Evolutionary conservation across 2,113 vertebrate species (phyloP).

Genomic region (Piaya cayana): DNA sequence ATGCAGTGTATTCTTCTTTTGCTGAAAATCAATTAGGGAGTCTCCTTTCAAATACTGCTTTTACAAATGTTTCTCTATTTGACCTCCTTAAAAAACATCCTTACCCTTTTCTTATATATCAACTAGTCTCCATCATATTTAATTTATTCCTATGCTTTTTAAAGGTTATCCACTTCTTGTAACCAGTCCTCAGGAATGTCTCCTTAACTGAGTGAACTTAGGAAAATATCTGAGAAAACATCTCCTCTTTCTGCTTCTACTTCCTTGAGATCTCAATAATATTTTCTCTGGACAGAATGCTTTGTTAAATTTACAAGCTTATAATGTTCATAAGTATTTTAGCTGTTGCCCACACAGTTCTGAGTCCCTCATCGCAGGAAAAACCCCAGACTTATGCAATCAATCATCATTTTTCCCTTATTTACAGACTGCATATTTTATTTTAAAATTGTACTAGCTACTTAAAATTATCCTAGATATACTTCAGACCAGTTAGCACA

Average conservation of each 20-base stretch:
- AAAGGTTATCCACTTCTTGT: slow-evolving; percentile 42
- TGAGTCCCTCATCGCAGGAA: not conserved
- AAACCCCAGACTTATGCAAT: not conserved
- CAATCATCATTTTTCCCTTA: not conserved
- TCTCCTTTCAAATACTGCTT: not conserved
- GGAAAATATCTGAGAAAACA: slow-evolving; percentile 65
- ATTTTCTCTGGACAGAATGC: slow-evolving; percentile 61
- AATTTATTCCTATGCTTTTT: slow-evolving; percentile 21
- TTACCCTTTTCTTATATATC: slow-evolving; percentile 25
- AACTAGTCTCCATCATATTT: not conserved
- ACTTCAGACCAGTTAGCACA: not conserved
- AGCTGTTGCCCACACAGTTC: not conserved
- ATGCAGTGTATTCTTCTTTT: slow-evolving; percentile 21
- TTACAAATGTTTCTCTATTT: slow-evolving; percentile 56
- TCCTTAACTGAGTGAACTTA: slow-evolving; percentile 55
- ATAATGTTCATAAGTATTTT: slow-evolving; percentile 34
- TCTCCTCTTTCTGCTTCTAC: slow-evolving; percentile 54
- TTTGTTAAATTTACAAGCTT: slow-evolving; percentile 39
- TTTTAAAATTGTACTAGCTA: not conserved
- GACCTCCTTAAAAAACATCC: slow-evolving; percentile 20
- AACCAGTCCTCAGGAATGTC: slow-evolving; percentile 43
- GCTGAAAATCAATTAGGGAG: not conserved
- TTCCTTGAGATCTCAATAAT: slow-evolving; percentile 62
- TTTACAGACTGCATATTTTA: not conserved
- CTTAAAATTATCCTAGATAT: slow-evolving; percentile 22